Evolutionary conservation across 1,140 invertebrate genomes (phyloP).

Genomic region (Archivesica marissinica): DNA sequence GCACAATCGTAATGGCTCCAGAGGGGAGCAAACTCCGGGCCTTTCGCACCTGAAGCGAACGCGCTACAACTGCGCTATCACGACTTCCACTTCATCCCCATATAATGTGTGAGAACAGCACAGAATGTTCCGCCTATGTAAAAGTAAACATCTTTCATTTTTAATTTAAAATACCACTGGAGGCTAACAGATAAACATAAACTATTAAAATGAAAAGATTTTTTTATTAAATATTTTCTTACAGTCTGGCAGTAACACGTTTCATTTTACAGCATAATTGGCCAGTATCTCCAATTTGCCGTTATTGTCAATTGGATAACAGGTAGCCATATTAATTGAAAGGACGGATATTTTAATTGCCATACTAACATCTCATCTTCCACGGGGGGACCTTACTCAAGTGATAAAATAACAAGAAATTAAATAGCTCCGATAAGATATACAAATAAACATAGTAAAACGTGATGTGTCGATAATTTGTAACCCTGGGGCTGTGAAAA

Average conservation of each 20-base stretch:
- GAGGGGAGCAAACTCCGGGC: no score
- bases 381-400: conserved; percentile 38
- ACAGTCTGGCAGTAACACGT: conserved; percentile 23
- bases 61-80: no score
- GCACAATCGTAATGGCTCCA: no score
- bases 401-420: conserved; percentile 57
- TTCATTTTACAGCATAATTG: conserved; percentile 52
- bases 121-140: neutral
- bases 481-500: conserved; percentile 28
- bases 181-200: neutral
- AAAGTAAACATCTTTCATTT: neutral
- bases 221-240: conserved; percentile 22
- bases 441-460: neutral
- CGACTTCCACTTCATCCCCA: neutral
- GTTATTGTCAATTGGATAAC: conserved; percentile 53
- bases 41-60: no score
- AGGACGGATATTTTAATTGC: conserved; percentile 56
- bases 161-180: neutral
- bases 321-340: conserved; percentile 39
- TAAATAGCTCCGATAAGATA: conserved; percentile 44
- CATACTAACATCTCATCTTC: conserved; percentile 44
- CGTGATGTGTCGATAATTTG: conserved; percentile 47
- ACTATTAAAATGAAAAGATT: neutral
- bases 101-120: neutral
- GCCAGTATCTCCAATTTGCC: conserved; percentile 54